Conservation (phyloP, 2,113 vertebrate genomes). For the Hiodon alosoides region DNA sequence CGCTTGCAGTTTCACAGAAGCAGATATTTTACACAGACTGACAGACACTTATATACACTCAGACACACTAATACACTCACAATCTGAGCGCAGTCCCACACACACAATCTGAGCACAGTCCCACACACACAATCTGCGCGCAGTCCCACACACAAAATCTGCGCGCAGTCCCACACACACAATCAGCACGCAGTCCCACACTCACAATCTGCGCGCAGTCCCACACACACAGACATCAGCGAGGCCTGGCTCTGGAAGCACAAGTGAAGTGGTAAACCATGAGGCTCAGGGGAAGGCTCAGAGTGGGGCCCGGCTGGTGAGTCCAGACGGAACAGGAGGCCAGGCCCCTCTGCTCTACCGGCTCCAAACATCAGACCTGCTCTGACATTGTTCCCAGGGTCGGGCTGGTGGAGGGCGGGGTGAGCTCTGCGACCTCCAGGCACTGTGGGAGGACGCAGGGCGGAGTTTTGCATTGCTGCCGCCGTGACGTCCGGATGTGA, state of each 20-base stretch:
- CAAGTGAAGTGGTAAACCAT: conserved; percentile 34
- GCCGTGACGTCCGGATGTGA: background rate
- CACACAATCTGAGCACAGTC: too few species aligned
- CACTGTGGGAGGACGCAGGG: conserved; percentile 9
- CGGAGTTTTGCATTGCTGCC: background rate
- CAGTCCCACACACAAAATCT: too few species aligned
- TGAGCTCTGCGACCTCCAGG: conserved; percentile 38
- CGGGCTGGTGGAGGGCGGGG: conserved; percentile 40
- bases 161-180: too few species aligned
- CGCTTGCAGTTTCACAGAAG: too few species aligned
- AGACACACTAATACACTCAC: too few species aligned
- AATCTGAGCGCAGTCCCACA: too few species aligned
- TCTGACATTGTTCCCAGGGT: conserved; percentile 41
- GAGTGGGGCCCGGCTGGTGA: conserved; percentile 38
- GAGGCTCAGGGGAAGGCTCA: conserved; percentile 40
- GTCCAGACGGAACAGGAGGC: conserved; percentile 34
- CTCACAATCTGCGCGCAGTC: too few species aligned
- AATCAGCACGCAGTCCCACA: too few species aligned
- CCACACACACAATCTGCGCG: too few species aligned
- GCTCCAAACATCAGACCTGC: conserved; percentile 44
- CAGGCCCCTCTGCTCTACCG: conserved; percentile 33
- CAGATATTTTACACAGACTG: too few species aligned
- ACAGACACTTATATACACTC: too few species aligned
- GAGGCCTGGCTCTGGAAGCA: conserved; percentile 25
- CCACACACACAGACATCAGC: background rate